Base-by-base conservation (phyloP, 2,888 invertebrate species). In the Periphyllus acericola region DNA sequence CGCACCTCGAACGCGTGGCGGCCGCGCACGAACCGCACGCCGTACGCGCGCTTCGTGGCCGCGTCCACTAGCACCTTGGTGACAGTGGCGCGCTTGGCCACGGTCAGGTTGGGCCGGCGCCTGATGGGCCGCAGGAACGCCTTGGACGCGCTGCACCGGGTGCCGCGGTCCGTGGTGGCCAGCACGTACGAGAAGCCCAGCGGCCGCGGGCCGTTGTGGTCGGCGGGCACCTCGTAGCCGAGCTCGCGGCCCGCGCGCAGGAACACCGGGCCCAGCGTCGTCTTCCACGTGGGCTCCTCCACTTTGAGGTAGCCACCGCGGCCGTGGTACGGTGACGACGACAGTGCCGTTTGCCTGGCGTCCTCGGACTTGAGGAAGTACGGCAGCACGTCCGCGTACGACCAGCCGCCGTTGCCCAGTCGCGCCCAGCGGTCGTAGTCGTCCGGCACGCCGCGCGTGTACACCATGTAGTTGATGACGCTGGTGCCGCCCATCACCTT, bases 301-400 rank as follows among this genome's bases (percentile, higher is more conserved):
- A 97, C 95, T 0, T 96, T 95, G 83, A 96, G 91, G 1, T 95
- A 94, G 0, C 97, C 96, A 0, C 96, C 96, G 0, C 94, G 93
- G 0, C 94, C 94, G 91, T 97, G 97, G 91, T 94, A 96, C 0
- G 95, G 25, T 25, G 92, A 92, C 72, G 93, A 93, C 90, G 95
- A 93, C 46, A 19, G 68, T 14, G 74, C 78, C 3, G 96, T 96
- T 91, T 96, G 96, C 4, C 96, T 93, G 90, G 96, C 96, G 91
- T 97, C 96, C 92, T 97, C 96, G 0, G 96, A 96, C 92, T 96
- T 97, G 29, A 95, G 92, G 91, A 97, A 97, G 91, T 97, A 97
- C 4, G 95, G 96, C 80, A 97, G 92, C 3, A 97, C 95, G 89
- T 95, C 94, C 66, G 95, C 93, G 91, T 95, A 97, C 6, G 94